A percentile compares a stretch with the other conserved stretches of the same genome.
phyloP scores from a whole-genome alignment of 2,797 vertebrate genomes.

The Streptopelia turtur region DNA sequence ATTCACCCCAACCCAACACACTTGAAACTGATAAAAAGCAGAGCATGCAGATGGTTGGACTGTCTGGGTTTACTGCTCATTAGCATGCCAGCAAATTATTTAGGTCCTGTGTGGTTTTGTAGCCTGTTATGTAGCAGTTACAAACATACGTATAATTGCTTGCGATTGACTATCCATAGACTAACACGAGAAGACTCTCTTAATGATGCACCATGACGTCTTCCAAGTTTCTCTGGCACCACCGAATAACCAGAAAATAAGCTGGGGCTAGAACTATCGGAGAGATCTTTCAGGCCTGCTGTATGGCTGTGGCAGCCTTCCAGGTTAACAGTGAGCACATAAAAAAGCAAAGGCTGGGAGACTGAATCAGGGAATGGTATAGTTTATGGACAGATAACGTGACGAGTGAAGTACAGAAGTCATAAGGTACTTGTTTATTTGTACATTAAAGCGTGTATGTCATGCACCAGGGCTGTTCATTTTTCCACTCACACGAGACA shows the following conservation, averaged over 20 bases:
- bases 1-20: background rate
- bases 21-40: slow-evolving; percentile 44
- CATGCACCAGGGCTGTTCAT: background rate
- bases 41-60: background rate
- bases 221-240: background rate
- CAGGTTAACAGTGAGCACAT: background rate
- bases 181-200: background rate
- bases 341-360: background rate
- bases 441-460: background rate
- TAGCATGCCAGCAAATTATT: background rate
- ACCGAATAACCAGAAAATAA: background rate
- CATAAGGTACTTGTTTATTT: background rate
- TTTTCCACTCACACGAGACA: background rate
- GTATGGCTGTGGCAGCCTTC: background rate
- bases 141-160: background rate
- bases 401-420: background rate
- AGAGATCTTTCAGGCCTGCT: background rate
- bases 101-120: background rate
- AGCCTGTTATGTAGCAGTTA: slow-evolving; percentile 16
- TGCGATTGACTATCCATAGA: background rate
- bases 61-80: slow-evolving; percentile 5
- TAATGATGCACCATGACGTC: background rate
- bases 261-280: background rate
- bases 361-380: rapidly evolving
- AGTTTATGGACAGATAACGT: background rate